Evolutionary conservation across 2,888 invertebrate species (phyloP), one percentile per base, ranked within the genome.

Genomic region (Luffia ferchaultella): DNA sequence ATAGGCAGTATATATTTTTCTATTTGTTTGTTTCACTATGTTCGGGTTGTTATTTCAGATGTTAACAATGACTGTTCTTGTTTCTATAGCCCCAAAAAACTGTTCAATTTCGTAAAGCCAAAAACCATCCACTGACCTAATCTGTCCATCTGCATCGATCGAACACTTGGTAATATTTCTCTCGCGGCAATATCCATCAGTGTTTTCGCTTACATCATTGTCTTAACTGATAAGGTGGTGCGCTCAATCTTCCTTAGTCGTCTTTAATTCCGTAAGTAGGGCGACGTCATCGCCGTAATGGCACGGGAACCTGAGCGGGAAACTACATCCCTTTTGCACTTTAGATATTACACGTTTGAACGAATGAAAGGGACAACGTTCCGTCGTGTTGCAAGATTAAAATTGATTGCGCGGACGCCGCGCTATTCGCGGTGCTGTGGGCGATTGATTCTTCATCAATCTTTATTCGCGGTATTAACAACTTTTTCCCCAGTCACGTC

Each of bases 391-490:
- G 67, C 63, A 71, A 79, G 80, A 83, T 83, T 82, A 80, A 80
- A 80, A 83, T 83, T 82, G 82, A 83, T 83, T 75, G 79, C 68
- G 61, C 63, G 73, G 75, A 71, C 76, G 69, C 70, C 66, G 64
- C 68, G 67, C 74, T 74, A 76, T 74, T 73, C 67, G 58, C 72
- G 69, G 73, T 73, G 30, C 30, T 30, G 30, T 30, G 58, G 62
- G 60, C 75, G 79, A 83, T 82, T 82, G 82, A 82, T 82, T 80
- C 73, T 70, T 69, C 79, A 78, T 83, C 77, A 80, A 82, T 83
- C 82, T 80, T 82, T 76, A 79, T 82, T 79, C 70, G 69, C 68
- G 64, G 65, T 63, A 68, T 70, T 73, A 70, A 69, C 64, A 64
- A 65, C 68, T 70, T 67, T 68, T 65, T 12, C 30, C 30, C 30